These are phyloP conservation scores for Phocoena phocoena DNA, from an alignment of 2,113 vertebrate species.

Conservation along the genomic window DNA sequence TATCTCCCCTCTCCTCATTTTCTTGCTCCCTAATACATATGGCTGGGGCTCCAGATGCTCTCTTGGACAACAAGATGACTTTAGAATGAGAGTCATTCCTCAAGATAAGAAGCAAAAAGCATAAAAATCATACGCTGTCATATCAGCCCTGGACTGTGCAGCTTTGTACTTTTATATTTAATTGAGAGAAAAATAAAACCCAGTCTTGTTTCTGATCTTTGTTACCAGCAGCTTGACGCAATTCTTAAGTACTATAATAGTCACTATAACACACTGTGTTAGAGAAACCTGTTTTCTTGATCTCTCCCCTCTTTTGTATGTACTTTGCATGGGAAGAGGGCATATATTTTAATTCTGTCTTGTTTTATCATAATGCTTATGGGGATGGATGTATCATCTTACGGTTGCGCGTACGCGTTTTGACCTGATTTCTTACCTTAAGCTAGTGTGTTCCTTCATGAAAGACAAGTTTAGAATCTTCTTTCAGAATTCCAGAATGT, in stretches of 20 bases:
- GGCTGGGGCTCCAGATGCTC: background rate
- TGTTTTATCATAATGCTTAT: background rate
- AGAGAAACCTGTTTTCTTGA: background rate
- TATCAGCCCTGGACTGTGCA: background rate
- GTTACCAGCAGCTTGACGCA: background rate
- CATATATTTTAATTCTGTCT: background rate
- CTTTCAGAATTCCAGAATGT: background rate
- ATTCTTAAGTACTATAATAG: background rate
- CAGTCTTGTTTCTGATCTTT: background rate
- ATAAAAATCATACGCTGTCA: background rate
- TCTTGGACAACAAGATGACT: background rate
- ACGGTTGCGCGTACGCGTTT: background rate
- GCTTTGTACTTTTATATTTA: background rate
- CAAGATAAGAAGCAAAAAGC: background rate
- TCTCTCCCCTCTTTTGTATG: background rate
- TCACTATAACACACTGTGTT: background rate
- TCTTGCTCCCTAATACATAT: background rate
- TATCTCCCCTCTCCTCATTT: background rate
- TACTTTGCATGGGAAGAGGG: background rate
- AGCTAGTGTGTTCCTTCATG: background rate
- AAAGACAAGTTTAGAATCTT: background rate
- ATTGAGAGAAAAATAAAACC: constrained; percentile 22
- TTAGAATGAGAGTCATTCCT: background rate
- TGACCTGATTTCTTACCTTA: background rate
- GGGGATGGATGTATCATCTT: background rate